Evolutionary conservation across 2,888 invertebrate genomes (phyloP).

Genomic region (Coenonympha glycerion): DNA sequence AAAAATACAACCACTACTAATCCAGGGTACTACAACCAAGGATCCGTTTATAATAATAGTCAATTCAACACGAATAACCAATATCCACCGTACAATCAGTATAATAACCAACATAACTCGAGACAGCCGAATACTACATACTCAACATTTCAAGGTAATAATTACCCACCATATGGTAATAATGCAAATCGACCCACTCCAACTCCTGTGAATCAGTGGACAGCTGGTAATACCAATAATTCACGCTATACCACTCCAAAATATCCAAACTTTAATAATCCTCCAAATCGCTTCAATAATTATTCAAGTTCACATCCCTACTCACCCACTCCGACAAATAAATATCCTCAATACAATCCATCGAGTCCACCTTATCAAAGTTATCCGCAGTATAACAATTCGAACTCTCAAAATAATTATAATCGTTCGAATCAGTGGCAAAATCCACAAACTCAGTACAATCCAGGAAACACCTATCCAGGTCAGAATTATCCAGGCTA

Average conservation of each 20-base stretch:
- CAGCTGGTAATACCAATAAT: not conserved
- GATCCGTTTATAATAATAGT: not conserved
- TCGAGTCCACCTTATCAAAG: slow-evolving; percentile 1
- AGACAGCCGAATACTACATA: not conserved
- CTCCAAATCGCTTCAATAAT: not conserved
- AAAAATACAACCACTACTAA: not conserved
- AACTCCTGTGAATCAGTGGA: not conserved
- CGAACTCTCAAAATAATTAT: not conserved
- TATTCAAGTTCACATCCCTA: not conserved
- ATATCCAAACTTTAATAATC: not conserved
- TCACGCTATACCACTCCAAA: not conserved
- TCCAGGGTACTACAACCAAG: not conserved
- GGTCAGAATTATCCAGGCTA: not conserved
- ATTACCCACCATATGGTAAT: not conserved
- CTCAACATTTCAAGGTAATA: not conserved
- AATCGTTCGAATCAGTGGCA: slow-evolving; percentile 9
- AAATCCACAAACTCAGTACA: slow-evolving; percentile 1
- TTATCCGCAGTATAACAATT: not conserved
- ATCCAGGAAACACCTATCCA: not conserved
- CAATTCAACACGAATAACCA: not conserved
- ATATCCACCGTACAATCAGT: slow-evolving; percentile 3
- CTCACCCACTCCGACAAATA: not conserved
- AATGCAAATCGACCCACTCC: not conserved
- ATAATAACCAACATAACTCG: slow-evolving; percentile 1
- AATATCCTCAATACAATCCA: slow-evolving; percentile 1